These are phyloP conservation scores for Lagopus muta DNA, from an alignment of 2,113 vertebrate species.

Conservation along the genomic window DNA sequence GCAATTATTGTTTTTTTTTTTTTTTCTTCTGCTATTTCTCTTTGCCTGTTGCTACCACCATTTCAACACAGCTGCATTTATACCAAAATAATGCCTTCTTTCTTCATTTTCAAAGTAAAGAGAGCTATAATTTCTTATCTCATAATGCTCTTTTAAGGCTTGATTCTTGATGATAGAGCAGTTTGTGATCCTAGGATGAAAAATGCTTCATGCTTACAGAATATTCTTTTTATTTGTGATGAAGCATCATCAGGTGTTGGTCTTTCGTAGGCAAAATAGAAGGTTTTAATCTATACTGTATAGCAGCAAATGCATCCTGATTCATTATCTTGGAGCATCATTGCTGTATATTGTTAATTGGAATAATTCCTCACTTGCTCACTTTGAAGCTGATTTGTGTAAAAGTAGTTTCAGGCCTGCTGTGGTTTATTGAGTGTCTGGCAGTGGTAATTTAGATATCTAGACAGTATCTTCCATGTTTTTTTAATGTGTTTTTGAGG, in stretches of 20 bases:
- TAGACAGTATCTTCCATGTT: not conserved
- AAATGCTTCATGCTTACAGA: not conserved
- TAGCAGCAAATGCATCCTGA: not conserved
- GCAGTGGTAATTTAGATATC: not conserved
- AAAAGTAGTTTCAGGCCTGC: not conserved
- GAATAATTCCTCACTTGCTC: not conserved
- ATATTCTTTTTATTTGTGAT: not conserved
- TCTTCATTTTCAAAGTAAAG: not conserved
- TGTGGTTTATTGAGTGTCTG: not conserved
- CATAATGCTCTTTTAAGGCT: not conserved
- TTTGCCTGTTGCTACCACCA: not conserved
- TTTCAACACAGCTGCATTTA: not conserved
- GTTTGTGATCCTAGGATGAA: not conserved
- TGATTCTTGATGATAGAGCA: not conserved
- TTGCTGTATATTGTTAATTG: not conserved
- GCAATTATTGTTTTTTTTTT: not conserved
- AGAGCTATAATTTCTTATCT: not conserved
- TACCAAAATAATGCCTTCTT: not conserved
- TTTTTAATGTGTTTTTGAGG: not conserved
- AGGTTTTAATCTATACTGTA: not conserved
- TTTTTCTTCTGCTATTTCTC: not conserved
- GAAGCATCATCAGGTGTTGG: not conserved
- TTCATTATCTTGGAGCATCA: not conserved
- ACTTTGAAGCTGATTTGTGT: not conserved
- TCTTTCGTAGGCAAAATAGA: not conserved